Conservation (phyloP, 2,797 vertebrate genomes). For the Aeoliscus strigatus region DNA sequence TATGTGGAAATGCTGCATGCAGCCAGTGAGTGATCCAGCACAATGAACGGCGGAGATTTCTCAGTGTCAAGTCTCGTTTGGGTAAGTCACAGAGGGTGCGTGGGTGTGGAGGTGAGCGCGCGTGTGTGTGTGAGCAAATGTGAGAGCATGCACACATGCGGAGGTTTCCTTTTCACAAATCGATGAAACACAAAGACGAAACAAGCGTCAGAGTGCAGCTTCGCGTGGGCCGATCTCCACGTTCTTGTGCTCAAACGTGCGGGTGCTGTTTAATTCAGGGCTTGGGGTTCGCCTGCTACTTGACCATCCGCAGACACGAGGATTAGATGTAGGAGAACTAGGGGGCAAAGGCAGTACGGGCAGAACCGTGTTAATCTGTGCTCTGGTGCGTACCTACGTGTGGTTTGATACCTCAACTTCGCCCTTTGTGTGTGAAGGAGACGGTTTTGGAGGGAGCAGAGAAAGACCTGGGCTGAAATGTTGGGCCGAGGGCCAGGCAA, state of each 20-base stretch:
- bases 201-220: constrained; percentile 1
- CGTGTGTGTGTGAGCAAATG: constrained; percentile 5
- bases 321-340: constrained; percentile 31
- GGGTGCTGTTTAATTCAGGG: constrained; percentile 32
- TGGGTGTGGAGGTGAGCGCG: background rate
- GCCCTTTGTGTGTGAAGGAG: constrained; percentile 37
- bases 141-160: constrained; percentile 18
- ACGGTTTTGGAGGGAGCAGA: constrained; percentile 55
- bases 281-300: constrained; percentile 2
- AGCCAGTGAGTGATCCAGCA: constrained; percentile 30
- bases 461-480: constrained; percentile 54
- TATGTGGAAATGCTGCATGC: constrained; percentile 47
- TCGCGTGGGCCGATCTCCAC: constrained; percentile 1
- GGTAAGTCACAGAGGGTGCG: constrained; percentile 55
- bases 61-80: constrained; percentile 33
- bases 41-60: constrained; percentile 27
- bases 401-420: constrained; percentile 27
- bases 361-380: constrained; percentile 30
- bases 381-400: constrained; percentile 26
- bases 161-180: constrained; percentile 20
- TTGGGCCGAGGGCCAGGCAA: constrained; percentile 63
- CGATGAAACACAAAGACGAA: constrained; percentile 12
- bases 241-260: constrained; percentile 15
- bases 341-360: constrained; percentile 25
- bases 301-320: constrained; percentile 28